Percentiles rank a stretch among this genome's conserved stretches.
These are phyloP conservation scores for Melozone crissalis DNA, from an alignment of 2,113 vertebrate species.

Conservation along the genomic window DNA sequence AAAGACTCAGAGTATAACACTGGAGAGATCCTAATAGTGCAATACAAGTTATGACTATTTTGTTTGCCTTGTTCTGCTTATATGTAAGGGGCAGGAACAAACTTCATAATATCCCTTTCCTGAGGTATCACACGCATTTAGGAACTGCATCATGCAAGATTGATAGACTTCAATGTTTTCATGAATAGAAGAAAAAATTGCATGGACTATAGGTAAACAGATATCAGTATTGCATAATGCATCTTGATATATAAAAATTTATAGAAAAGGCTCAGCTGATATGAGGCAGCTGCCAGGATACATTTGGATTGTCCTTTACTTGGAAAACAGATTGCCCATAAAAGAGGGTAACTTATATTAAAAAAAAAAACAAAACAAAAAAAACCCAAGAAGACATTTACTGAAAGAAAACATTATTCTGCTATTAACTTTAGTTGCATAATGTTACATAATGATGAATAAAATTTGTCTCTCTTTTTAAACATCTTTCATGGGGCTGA, in stretches of 20 bases:
- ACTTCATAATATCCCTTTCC: background rate
- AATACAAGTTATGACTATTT: background rate
- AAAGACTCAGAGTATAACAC: background rate
- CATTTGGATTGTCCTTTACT: background rate
- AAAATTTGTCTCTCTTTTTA: background rate
- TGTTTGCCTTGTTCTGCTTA: background rate
- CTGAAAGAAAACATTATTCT: background rate
- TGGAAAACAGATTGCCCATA: background rate
- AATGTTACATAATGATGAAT: background rate
- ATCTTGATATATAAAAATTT: background rate
- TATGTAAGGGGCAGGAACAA: background rate
- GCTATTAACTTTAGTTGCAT: background rate
- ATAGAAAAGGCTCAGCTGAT: background rate
- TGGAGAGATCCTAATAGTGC: background rate
- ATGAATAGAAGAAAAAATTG: background rate
- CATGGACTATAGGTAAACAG: background rate
- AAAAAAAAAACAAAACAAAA: background rate
- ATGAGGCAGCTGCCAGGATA: background rate
- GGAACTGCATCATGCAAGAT: background rate
- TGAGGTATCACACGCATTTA: background rate
- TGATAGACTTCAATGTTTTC: background rate
- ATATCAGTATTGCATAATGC: background rate
- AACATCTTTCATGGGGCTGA: background rate
- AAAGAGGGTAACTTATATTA: background rate
- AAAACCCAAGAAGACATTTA: background rate